Evolutionary conservation across 2,888 invertebrate genomes (phyloP), one percentile per base, ranked within the genome.

Genomic region (Parthenolecanium corni): DNA sequence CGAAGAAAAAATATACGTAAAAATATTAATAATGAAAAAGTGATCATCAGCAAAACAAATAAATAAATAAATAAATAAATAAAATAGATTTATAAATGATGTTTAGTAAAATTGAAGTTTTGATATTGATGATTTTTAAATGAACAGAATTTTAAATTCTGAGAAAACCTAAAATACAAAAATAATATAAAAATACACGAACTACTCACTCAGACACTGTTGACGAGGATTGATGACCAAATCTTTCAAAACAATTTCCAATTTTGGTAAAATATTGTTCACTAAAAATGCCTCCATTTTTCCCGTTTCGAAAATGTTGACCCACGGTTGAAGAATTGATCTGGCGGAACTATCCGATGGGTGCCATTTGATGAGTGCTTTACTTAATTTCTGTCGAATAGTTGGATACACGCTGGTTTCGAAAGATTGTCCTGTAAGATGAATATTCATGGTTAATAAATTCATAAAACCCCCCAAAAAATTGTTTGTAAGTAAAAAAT

Each of bases 311-410:
- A 94, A 86, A 1, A 89, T 86, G 1, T 73, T 71, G 24, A 79
- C 77, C 98, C 98, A 98, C 0, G 97, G 96, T 62, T 84, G 82
- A 24, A 98, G 78, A 78, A 97, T 90, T 23, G 89, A 80, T 67
- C 89, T 82, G 0, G 96, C 97, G 0, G 96, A 96, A 42, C 83
- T 79, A 77, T 97, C 97, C 0, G 89, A 89, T 0, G 96, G 95
- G 76, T 93, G 89, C 97, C 97, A 98, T 61, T 85, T 86, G n/a
- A 82, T 80, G 66, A 98, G 78, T 12, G 96, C 96, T 40, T 81
- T 80, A 31, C 89, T 87, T 54, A 98, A 77, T 72, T 96, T 96
- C 57, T 93, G 86, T 49, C 96, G 81, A 69, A 99, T 92, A 47
- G 88, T 83, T 1, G 92, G 90, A 77, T 92, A 95, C 38, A 94